Base-by-base conservation (phyloP, 2,888 invertebrate species). In the Hyalella azteca region DNA sequence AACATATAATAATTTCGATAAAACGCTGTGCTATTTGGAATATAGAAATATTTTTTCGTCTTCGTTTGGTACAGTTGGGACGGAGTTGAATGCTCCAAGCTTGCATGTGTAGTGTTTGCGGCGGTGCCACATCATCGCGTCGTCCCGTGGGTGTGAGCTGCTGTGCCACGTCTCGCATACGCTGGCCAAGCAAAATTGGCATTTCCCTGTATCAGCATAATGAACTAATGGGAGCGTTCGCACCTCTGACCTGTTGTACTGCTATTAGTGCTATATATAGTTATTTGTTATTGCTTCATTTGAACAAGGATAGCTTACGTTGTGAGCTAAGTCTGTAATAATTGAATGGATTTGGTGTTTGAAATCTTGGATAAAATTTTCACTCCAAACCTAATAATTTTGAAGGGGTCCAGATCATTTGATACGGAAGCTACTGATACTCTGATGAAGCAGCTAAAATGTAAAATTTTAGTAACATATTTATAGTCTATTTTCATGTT, bases 101-200 rank as follows among this genome's bases (percentile, higher is more conserved):
- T 66, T 66, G 4, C 13, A 32, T 66, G 66, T 66, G 66, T 66
- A 66, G 36, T 66, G 66, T 66, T 66, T 66, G 66, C 66, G 32
- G 66, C 36, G 66, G 66, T 66, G 66, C 66, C 66, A 66, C 36
- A 66, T 66, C 66, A 22, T 54, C 22, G 36, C 29, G 66, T n/a
- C 66, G 36, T 29, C 39, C 66, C 66, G 66, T 66, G 66, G 66
- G 66, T 66, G 66, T 66, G 66, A 13, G 66, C 66, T 36, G 3
- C n/a, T 36, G 66, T 66, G 66, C 66, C 66, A 66, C 36, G 19
- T 66, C 66, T 66, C 5, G 4, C 36, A 19, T n/a, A 15, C 7
- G 66, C n/a, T n/a, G 32, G 36, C 66, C 29, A 36, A 26, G 22
- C 49, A 7, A 4, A 26, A 22, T 54, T n/a, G 26, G 13, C 54